These are phyloP conservation scores for Acromyrmex echinatior DNA, from an alignment of 1,140 invertebrate genomes.

Conservation along the genomic window DNA sequence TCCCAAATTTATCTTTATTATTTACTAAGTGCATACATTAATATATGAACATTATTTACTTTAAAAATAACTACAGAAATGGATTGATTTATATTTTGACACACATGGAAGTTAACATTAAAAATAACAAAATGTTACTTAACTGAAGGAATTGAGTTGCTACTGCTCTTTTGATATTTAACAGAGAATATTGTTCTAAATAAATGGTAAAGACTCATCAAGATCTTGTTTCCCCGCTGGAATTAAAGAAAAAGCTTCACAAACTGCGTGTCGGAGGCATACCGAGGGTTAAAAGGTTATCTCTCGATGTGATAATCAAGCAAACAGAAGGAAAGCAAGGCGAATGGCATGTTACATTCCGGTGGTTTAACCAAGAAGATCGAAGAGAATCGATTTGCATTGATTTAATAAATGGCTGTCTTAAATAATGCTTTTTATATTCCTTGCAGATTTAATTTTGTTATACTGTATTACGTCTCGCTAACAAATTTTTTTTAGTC, in stretches of 20 bases:
- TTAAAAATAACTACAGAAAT: too few relatives aligned
- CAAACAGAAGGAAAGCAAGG: slow-evolving; percentile 64
- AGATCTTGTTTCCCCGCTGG: slow-evolving; percentile 41
- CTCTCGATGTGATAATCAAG: slow-evolving; percentile 42
- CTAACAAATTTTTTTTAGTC: not conserved
- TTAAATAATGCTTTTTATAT: slow-evolving; percentile 24
- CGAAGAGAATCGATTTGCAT: slow-evolving; percentile 27
- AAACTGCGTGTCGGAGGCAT: slow-evolving; percentile 24
- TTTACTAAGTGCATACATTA: too few relatives aligned
- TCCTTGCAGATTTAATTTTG: not conserved
- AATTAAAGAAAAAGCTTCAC: slow-evolving; percentile 38
- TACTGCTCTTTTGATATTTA: too few relatives aligned
- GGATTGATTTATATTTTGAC: too few relatives aligned
- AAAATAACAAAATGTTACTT: too few relatives aligned
- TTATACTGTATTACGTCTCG: not conserved
- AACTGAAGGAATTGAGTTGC: too few relatives aligned
- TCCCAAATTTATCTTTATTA: too few relatives aligned
- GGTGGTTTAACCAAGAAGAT: slow-evolving; percentile 35
- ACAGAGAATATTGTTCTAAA: slow-evolving; percentile 30
- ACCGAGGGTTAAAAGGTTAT: slow-evolving; percentile 62
- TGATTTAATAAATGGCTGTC: slow-evolving; percentile 29
- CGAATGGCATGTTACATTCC: slow-evolving; percentile 14
- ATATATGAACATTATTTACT: too few relatives aligned
- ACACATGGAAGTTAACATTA: too few relatives aligned
- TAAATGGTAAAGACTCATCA: slow-evolving; percentile 44